phyloP scores from a whole-genome alignment of 1,140 invertebrate genomes.

The Capitella teleta region DNA sequence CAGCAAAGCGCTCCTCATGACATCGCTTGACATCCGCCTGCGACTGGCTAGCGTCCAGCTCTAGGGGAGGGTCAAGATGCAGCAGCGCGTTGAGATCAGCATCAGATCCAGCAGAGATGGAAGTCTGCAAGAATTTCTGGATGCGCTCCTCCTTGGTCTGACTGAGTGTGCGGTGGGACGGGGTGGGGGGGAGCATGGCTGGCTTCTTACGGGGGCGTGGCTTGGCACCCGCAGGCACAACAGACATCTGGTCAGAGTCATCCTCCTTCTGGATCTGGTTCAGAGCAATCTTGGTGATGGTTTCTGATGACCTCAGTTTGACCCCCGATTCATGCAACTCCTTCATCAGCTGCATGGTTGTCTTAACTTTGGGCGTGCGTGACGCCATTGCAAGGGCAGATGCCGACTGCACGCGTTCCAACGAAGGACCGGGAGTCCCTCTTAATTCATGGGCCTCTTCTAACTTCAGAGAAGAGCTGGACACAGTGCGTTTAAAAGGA shows the following conservation, averaged over 20 bases:
- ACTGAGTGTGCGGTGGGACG: slow-evolving; percentile 26
- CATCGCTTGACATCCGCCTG: too few species aligned
- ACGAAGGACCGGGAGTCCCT: slow-evolving; percentile 29
- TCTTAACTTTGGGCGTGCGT: slow-evolving; percentile 58
- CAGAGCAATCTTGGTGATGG: slow-evolving; percentile 32
- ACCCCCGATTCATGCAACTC: slow-evolving; percentile 56
- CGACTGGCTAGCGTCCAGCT: neutral
- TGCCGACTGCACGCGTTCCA: slow-evolving; percentile 9
- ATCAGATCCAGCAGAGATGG: slow-evolving; percentile 19
- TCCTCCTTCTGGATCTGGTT: slow-evolving; percentile 38
- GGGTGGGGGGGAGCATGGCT: slow-evolving; percentile 9
- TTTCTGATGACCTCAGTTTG: slow-evolving; percentile 37
- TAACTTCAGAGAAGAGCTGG: too few species aligned
- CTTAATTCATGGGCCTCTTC: too few species aligned
- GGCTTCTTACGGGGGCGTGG: slow-evolving; percentile 21
- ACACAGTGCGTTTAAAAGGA: too few species aligned
- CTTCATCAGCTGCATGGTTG: slow-evolving; percentile 68
- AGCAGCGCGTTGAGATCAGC: slow-evolving; percentile 1
- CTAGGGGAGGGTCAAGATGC: neutral
- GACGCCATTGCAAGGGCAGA: slow-evolving; percentile 9
- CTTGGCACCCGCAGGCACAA: slow-evolving; percentile 27
- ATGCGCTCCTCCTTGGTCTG: slow-evolving; percentile 50
- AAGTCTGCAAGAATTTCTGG: slow-evolving; percentile 46
- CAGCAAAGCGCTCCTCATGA: too few species aligned
- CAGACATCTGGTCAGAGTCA: slow-evolving; percentile 20